Evolutionary conservation across 2,113 vertebrate genomes (phyloP), one percentile per base, ranked within the genome.

Genomic region (Sigmodon hispidus): DNA sequence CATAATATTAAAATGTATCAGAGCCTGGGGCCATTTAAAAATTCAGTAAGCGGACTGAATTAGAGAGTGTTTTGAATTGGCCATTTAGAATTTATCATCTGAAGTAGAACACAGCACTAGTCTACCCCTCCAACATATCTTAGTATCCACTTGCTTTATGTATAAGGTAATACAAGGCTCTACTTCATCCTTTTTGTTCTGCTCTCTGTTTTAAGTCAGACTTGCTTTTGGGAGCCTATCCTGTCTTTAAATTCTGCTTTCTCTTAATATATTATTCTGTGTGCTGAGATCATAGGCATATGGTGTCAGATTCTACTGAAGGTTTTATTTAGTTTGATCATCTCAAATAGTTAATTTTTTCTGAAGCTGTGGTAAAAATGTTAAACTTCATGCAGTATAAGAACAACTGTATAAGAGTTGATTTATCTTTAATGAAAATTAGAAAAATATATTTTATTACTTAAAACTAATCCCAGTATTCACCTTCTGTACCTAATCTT

Each of bases 391-490:
- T 8, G 15, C 5, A 88, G 31, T n/a, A 61, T 15, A 50, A 36
- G 24, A 75, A 67, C 79, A 24, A 90, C 81, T 52, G 26, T 73
- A 72, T 87, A 69, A 87, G 63, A 87, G 11, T 12, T 69, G 50
- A 89, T 50, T 13, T 63, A 34, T n/a, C 59, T 75, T 75, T 80
- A 87, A 69, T 12, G 12, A 87, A 26, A 40, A 52, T 94, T 59
- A 31, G 11, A 50, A 36, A 85, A 22, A 24, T 40, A 29, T 55
- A 63, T 70, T 79, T 88, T n/a, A 63, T 5, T 85, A 73, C n/a
- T 86, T 89, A 87, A 76, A 87, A 81, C 0, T 83, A 67, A 92
- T 65, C 5, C 63, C 85, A 52, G 24, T 43, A 79, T n/a, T 67
- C 50, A 65, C 73, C 67, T 86, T 75, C 24, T 67, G 73, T 73